phyloP scores from a whole-genome alignment of 2,113 vertebrate genomes.

The Reinhardtius hippoglossoides region DNA sequence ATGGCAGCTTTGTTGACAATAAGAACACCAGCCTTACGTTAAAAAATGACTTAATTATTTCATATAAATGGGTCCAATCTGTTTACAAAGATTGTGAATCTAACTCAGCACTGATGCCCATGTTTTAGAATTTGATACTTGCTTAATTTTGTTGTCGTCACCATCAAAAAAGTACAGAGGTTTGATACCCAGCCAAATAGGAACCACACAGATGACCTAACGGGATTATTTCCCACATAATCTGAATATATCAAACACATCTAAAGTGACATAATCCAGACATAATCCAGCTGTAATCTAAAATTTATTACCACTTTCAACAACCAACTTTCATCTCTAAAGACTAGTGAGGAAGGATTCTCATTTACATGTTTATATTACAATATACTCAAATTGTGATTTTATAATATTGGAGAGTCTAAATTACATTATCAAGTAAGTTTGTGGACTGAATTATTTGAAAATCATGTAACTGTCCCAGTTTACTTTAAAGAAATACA shows the following conservation, averaged over 20 bases:
- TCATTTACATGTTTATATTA: background rate
- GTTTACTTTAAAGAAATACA: no score
- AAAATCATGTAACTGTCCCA: no score
- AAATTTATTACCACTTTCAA: constrained; percentile 15
- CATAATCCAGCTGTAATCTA: constrained; percentile 47
- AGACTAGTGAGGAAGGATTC: background rate
- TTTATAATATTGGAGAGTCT: no score
- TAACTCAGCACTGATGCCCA: no score
- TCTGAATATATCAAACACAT: background rate
- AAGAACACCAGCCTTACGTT: no score
- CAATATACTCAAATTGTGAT: background rate
- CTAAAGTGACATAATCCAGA: constrained; percentile 53
- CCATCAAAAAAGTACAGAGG: background rate
- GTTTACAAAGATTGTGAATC: no score
- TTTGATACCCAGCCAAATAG: background rate
- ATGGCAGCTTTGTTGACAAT: no score
- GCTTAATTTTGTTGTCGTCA: background rate
- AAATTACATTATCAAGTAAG: no score
- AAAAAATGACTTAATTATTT: no score
- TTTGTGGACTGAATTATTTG: no score
- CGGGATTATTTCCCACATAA: constrained; percentile 54
- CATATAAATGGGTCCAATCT: no score
- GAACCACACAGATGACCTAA: constrained; percentile 42
- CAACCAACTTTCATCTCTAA: background rate
- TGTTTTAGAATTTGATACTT: no score